Evolutionary conservation across 2,113 vertebrate genomes (phyloP).

Genomic region (Lycocorax pyrrhopterus): DNA sequence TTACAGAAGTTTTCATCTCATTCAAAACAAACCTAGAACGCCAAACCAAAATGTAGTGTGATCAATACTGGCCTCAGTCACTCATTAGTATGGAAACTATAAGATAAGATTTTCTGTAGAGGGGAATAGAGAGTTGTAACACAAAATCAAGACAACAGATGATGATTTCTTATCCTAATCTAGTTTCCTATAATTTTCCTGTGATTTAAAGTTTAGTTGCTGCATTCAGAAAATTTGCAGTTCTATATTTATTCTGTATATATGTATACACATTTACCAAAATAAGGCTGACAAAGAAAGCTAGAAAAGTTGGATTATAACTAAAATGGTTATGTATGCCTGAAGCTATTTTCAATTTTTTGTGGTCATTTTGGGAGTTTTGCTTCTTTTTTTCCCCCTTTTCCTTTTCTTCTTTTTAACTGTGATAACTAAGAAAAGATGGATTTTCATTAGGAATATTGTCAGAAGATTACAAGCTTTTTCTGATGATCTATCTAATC

Average conservation of each 20-base stretch:
- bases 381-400: neutral
- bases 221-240: neutral
- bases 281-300: neutral
- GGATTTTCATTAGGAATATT: neutral
- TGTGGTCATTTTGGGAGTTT: neutral
- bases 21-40: neutral
- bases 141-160: neutral
- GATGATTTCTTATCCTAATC: neutral
- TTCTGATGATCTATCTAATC: neutral
- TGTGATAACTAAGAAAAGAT: neutral
- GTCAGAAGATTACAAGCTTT: neutral
- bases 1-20: neutral
- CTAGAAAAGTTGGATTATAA: neutral
- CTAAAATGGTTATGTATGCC: neutral
- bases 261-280: neutral
- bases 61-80: neutral
- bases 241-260: neutral
- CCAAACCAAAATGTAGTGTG: neutral
- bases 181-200: neutral
- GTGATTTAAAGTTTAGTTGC: neutral
- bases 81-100: neutral
- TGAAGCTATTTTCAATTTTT: neutral
- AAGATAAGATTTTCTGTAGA: neutral
- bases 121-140: neutral
- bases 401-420: neutral